Base-by-base conservation (phyloP, 2,888 invertebrate species). In the Perizoma affinitatum region DNA sequence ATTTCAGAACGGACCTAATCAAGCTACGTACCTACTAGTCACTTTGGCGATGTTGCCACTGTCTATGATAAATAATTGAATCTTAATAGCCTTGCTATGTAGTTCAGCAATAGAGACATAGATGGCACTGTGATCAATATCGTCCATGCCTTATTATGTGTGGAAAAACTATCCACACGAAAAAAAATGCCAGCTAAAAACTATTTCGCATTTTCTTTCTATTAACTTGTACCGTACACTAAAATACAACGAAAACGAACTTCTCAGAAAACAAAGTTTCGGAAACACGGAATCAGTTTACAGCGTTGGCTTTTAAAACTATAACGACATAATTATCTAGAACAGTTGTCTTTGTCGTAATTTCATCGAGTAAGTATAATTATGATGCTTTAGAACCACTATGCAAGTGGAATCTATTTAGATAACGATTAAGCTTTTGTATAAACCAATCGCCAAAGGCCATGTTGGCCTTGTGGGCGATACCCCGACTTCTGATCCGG, bases 211-310 rank as follows among this genome's bases (percentile, higher is more conserved):
- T 5, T 10, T 10, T 10, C 45, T 33, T 9, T 5, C 3, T 47
- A 35, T 48, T 69, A 22, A 48, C 65, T 71, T 70, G 58, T 47
- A 54, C 64, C 66, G 50, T 45, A 36, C 34, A 33, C 46, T 53
- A 56, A 64, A 68, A 71, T 59, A 70, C 69, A 72, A 63, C 63
- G 66, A 69, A 75, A 71, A 74, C 71, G 70, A 69, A 75, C 70
- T 81, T 62, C 61, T 54, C 59, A 63, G 67, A 54, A 72, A 74
- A 73, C 78, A 72, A 77, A 78, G 78, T 79, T 78, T 58, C 22
- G 22, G 22, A 22, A 22, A 2, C 22, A 22, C 3, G 36, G 61
- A 76, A 79, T 78, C 82, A 77, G 80, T 80, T 79, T 78, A 75
- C 73, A 73, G 74, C 66, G 67, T 66, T 62, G 71, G 64, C 73